Evolutionary conservation across 2,797 vertebrate species (phyloP).

Genomic region (Hippocampus kuda): DNA sequence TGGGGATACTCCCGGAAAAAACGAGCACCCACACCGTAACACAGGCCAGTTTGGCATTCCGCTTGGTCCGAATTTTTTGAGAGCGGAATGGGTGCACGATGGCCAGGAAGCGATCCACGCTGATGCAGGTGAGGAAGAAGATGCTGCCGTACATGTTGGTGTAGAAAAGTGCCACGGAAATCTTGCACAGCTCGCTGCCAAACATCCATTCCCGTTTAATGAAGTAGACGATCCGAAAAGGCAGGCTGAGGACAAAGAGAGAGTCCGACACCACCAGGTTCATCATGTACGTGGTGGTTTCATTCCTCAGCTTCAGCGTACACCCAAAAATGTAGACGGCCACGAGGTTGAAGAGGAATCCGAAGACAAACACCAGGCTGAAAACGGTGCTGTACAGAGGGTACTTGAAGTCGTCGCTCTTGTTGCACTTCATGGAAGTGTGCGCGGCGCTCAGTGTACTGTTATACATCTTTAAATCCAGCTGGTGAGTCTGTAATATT

Average conservation of each 20-base stretch:
- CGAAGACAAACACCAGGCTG: constrained; percentile 85
- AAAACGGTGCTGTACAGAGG: constrained; percentile 79
- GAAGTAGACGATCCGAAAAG: constrained; percentile 91
- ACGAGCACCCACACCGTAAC: constrained; percentile 78
- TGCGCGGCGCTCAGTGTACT: constrained; percentile 19
- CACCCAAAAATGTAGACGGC: constrained; percentile 89
- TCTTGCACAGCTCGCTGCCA: constrained; percentile 78
- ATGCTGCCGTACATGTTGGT: constrained; percentile 98
- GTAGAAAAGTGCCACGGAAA: constrained; percentile 86
- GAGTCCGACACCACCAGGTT: constrained; percentile 86
- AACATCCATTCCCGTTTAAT: constrained; percentile 78
- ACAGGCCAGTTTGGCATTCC: constrained; percentile 82
- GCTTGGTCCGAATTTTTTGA: constrained; percentile 76
- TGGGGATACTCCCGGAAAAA: constrained; percentile 76
- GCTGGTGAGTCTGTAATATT: neutral
- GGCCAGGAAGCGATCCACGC: constrained; percentile 87
- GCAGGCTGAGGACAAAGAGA: constrained; percentile 89
- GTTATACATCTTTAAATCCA: constrained; percentile 42
- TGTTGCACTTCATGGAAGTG: constrained; percentile 49
- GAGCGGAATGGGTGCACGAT: constrained; percentile 90
- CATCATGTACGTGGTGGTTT: constrained; percentile 96
- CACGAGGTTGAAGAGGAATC: constrained; percentile 79
- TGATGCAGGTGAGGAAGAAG: constrained; percentile 94
- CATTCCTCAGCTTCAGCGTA: constrained; percentile 80
- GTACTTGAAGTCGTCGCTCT: constrained; percentile 88